Conservation (phyloP, 2,888 invertebrate genomes). For the Sinodicranocentrus sp. region DNA sequence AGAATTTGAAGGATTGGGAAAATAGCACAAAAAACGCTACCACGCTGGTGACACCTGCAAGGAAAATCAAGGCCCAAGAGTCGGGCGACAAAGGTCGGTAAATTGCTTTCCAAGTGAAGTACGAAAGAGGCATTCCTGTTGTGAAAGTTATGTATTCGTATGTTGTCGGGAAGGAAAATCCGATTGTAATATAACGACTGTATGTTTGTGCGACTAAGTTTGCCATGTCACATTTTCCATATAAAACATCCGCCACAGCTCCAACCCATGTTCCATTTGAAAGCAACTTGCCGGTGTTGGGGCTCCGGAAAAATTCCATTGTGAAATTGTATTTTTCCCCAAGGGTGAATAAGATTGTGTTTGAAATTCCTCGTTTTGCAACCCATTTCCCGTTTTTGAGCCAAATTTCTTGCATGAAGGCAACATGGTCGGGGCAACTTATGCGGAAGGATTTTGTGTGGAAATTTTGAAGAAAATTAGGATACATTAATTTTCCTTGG, state of each 20-base stretch:
- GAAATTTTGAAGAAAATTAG: slow-evolving; percentile 43
- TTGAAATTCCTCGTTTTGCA: slow-evolving; percentile 62
- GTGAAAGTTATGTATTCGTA: slow-evolving; percentile 71
- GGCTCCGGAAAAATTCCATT: slow-evolving; percentile 62
- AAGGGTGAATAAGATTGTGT: slow-evolving; percentile 39
- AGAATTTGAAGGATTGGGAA: too few relatives aligned
- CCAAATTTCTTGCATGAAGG: slow-evolving; percentile 51
- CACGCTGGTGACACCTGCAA: neutral
- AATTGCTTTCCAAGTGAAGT: slow-evolving; percentile 64
- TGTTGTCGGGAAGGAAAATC: slow-evolving; percentile 65
- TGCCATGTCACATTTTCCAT: slow-evolving; percentile 66
- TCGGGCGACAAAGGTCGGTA: slow-evolving; percentile 52
- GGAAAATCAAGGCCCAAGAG: slow-evolving; percentile 56
- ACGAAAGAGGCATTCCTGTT: slow-evolving; percentile 62
- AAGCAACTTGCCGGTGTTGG: slow-evolving; percentile 59
- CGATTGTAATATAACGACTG: slow-evolving; percentile 59
- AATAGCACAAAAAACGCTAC: neutral
- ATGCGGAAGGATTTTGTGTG: slow-evolving; percentile 11
- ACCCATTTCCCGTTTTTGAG: slow-evolving; percentile 23
- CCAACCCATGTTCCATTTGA: slow-evolving; percentile 71
- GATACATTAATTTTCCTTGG: slow-evolving; percentile 11
- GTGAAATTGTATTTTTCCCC: slow-evolving; percentile 63
- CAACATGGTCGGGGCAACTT: slow-evolving; percentile 24
- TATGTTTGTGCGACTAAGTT: slow-evolving; percentile 68
- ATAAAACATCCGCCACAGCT: slow-evolving; percentile 66